Base-by-base conservation (phyloP, 2,113 vertebrate genomes). In the Rhinolophus sinicus region DNA sequence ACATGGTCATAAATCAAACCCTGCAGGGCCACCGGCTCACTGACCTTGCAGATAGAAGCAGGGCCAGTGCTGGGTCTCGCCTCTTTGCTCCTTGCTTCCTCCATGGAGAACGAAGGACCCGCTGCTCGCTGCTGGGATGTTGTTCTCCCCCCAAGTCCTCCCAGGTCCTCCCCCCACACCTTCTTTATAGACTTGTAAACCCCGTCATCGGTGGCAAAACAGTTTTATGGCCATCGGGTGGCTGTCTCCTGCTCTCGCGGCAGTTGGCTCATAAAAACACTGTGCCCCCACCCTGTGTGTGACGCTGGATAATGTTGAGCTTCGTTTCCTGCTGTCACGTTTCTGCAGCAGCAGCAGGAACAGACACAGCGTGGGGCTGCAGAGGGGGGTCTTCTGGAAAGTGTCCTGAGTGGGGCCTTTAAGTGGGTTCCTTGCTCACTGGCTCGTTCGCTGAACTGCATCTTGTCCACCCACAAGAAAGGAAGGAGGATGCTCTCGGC, bases 1-100 rank as follows among this genome's bases (percentile, higher is more conserved):
- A 67, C 21, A 6, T 11, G n/a, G 81, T 50, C 90, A 52, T 97
- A 97, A 96, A 95, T 96, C 97, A 96, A 47, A 95, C 26, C 93
- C 90, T 72, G 38, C 33, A 8, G 50, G 35, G 13, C 44, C 1
- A 5, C 67, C 12, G 5, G 40, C 84, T 83, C 76, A 19, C 92
- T 96, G 65, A 92, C 94, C 92, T 95, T 81, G 92, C 33, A 21
- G 56, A 86, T 33, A 77, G 15, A 67, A 88, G 75, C 77, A 77
- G 62, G 73, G 64, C 60, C 38, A 6, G 50, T 33, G 35, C 28
- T 50, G 14, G n/a, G 52, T 26, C 75, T 92, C 70, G 9, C 22
- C 52, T 38, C 38, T 30, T 54, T 67, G 54, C 60, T 81, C 56
- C 47, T 52, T 52, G 52, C 54, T 94, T 64, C 81, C 86, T 96